Conservation (phyloP, 2,888 invertebrate species). For the Phoenoteleia sp. region DNA sequence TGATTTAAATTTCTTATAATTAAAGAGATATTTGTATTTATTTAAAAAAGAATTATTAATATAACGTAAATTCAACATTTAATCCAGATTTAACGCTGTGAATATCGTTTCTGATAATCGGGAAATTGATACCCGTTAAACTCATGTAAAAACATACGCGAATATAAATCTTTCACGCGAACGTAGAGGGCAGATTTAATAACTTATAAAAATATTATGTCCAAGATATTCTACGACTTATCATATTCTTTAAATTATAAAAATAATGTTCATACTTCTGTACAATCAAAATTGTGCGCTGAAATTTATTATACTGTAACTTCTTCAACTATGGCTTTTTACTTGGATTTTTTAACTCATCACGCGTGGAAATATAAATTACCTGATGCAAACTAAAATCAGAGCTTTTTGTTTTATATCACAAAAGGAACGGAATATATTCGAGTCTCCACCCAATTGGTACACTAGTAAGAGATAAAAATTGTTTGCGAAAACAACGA, state of each 20-base stretch:
- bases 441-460: slow-evolving; percentile 14
- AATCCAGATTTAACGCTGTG: background rate
- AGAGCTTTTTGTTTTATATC: slow-evolving; percentile 28
- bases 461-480: no score
- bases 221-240: background rate
- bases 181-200: no score
- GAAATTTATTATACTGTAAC: background rate
- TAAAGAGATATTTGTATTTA: no score
- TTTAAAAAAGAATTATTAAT: background rate
- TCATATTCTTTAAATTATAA: no score
- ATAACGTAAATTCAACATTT: background rate
- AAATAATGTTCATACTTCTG: background rate
- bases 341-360: slow-evolving; percentile 4
- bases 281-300: no score
- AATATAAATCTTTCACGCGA: background rate
- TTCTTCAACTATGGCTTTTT: background rate
- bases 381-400: slow-evolving; percentile 16
- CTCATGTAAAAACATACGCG: background rate
- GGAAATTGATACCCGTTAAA: slow-evolving; percentile 17
- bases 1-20: no score
- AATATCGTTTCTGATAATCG: slow-evolving; percentile 9
- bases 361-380: slow-evolving; percentile 27
- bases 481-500: no score
- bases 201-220: background rate
- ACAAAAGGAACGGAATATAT: slow-evolving; percentile 15